Percentiles rank a stretch among this genome's conserved stretches.
phyloP scores from a whole-genome alignment of 2,888 invertebrate genomes.

The Hyalella azteca region DNA sequence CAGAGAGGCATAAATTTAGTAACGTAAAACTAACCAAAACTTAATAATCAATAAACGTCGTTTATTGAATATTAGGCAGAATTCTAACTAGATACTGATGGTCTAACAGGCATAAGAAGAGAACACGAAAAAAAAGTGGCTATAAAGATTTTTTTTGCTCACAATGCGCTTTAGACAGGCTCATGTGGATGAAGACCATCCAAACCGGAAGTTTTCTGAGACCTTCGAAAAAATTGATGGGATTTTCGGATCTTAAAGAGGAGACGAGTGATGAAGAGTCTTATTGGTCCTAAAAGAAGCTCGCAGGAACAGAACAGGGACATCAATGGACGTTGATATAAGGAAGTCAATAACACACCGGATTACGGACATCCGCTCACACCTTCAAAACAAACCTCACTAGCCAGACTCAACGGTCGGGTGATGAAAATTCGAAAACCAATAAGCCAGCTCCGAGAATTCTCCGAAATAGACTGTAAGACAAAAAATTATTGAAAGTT shows the following conservation, averaged over 20 bases:
- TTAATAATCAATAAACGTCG: too few relatives aligned
- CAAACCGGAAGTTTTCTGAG: neutral
- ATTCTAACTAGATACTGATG: too few relatives aligned
- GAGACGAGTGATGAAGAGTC: neutral
- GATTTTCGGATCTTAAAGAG: neutral
- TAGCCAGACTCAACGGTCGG: neutral
- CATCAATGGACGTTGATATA: neutral
- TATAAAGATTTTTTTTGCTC: neutral
- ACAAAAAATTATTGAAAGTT: too few relatives aligned
- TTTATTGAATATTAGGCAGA: too few relatives aligned
- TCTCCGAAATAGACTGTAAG: too few relatives aligned
- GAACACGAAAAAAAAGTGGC: neutral
- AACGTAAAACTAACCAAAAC: too few relatives aligned
- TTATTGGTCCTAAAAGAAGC: too few relatives aligned
- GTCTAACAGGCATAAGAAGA: too few relatives aligned
- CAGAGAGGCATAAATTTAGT: too few relatives aligned
- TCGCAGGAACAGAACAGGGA: neutral
- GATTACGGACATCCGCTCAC: conserved; percentile 18
- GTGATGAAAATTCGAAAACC: neutral
- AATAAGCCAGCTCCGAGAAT: too few relatives aligned
- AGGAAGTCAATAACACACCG: conserved; percentile 26
- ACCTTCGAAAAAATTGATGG: conserved; percentile 19
- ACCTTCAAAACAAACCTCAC: neutral
- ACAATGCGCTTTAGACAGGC: neutral
- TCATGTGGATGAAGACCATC: conserved; percentile 2